Conservation (phyloP, 2,888 invertebrate species). For the Ormia ochracea region DNA sequence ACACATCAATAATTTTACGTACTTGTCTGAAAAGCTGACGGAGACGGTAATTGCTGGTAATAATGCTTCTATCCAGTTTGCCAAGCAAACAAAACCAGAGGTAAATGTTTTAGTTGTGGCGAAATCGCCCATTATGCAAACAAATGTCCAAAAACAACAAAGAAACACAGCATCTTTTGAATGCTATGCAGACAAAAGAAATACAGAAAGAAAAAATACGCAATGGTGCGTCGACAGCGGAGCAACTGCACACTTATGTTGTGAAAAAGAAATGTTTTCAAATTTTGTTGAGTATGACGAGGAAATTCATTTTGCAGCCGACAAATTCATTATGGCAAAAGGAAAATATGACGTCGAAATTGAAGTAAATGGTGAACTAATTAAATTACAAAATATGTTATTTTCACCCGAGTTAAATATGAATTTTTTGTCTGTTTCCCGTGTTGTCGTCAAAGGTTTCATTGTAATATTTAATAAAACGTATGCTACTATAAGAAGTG, state of each 20-base stretch:
- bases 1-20: constrained; percentile 43
- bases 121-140: neutral
- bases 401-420: constrained; percentile 19
- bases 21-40: constrained; percentile 49
- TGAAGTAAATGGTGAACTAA: neutral
- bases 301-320: constrained; percentile 2
- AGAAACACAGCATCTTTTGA: constrained; percentile 16
- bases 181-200: neutral
- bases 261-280: constrained; percentile 5
- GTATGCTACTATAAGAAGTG: neutral
- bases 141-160: neutral
- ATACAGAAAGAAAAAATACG: neutral
- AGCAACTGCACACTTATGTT: constrained; percentile 24
- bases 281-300: neutral
- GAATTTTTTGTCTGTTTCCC: constrained; percentile 33
- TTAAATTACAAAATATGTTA: constrained; percentile 16
- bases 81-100: neutral
- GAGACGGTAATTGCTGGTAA: too few relatives aligned
- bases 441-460: constrained; percentile 16
- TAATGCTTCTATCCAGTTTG: too few relatives aligned
- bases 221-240: constrained; percentile 20
- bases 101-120: neutral
- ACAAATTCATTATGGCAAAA: constrained; percentile 11
- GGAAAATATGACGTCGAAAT: constrained; percentile 20
- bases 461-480: constrained; percentile 7